These are phyloP conservation scores for Phyllotis vaccarum DNA, from an alignment of 2,797 vertebrate species.

Conservation along the genomic window DNA sequence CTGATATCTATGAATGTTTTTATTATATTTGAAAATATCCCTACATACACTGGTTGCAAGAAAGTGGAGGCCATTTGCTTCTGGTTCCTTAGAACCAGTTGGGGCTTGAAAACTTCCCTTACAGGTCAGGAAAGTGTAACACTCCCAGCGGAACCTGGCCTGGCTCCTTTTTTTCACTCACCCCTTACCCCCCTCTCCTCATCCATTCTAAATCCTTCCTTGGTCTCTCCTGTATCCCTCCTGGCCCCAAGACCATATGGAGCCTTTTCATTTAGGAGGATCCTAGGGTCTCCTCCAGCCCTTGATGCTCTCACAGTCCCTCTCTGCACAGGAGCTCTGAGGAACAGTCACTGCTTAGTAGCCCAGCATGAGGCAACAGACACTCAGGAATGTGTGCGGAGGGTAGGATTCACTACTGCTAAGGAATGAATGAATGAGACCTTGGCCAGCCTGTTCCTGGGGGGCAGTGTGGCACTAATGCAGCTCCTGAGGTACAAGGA, in stretches of 20 bases:
- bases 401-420: rapidly evolving
- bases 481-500: background rate
- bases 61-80: conserved; percentile 2
- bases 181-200: too few species aligned
- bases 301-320: rapidly evolving
- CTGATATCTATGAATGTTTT: too few species aligned
- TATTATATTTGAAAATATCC: too few species aligned
- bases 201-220: background rate
- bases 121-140: rapidly evolving
- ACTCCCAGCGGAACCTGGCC: background rate
- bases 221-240: background rate
- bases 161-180: background rate
- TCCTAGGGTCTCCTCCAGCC: background rate
- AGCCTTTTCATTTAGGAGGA: background rate
- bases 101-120: conserved; percentile 33
- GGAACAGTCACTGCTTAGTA: rapidly evolving
- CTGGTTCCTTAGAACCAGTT: background rate
- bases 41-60: background rate
- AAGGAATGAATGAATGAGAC: background rate
- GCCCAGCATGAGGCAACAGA: rapidly evolving
- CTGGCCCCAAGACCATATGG: background rate
- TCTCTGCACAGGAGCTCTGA: background rate
- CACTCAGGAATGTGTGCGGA: too few species aligned
- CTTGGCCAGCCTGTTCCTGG: background rate
- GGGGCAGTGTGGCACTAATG: rapidly evolving